phyloP scores from a whole-genome alignment of 2,888 invertebrate genomes.

The Hydriomena furcata region DNA sequence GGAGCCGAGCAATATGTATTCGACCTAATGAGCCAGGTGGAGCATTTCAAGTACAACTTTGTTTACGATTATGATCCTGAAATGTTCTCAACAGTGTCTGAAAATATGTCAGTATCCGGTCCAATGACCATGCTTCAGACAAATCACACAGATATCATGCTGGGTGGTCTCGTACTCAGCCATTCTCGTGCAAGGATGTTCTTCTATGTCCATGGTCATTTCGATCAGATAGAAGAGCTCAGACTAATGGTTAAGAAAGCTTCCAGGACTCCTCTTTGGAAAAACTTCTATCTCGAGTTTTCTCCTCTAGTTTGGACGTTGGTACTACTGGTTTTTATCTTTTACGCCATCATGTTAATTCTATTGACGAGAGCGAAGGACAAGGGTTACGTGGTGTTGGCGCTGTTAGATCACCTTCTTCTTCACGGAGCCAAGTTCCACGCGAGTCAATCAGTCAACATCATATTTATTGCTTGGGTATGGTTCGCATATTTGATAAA shows the following conservation, averaged over 20 bases:
- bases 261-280: conserved; percentile 40
- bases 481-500: conserved; percentile 49
- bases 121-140: conserved; percentile 37
- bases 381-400: conserved; percentile 40
- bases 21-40: conserved; percentile 45
- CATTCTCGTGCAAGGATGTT: conserved; percentile 41
- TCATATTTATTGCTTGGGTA: conserved; percentile 51
- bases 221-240: conserved; percentile 49
- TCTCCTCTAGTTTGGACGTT: conserved; percentile 46
- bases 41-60: conserved; percentile 51
- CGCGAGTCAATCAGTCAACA: conserved; percentile 35
- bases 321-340: conserved; percentile 39
- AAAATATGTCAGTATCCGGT: conserved; percentile 45
- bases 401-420: conserved; percentile 47
- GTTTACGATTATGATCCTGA: conserved; percentile 39
- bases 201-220: conserved; percentile 45
- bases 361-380: conserved; percentile 38
- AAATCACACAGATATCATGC: conserved; percentile 39
- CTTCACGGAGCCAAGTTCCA: conserved; percentile 41
- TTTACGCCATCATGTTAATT: conserved; percentile 40
- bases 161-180: conserved; percentile 44
- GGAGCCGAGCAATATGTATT: conserved; percentile 50
- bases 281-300: conserved; percentile 52
- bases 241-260: conserved; percentile 50
- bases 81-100: conserved; percentile 40